Conservation (phyloP, 2,113 vertebrate genomes). For the Gymnocephalus cernua region DNA sequence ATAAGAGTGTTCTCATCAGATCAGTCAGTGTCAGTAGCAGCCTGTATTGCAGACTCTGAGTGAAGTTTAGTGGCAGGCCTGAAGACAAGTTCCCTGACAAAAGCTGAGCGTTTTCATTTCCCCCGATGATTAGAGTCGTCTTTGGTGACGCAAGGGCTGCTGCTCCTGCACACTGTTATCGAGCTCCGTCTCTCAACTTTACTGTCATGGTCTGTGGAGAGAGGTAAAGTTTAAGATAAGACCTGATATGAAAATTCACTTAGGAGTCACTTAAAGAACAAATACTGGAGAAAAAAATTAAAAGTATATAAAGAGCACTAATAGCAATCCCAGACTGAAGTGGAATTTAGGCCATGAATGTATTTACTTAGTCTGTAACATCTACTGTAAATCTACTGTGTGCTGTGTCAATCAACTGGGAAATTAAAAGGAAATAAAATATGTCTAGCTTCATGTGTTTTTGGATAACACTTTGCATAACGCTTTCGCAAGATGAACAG, state of each 20-base stretch:
- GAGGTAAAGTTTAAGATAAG: slow-evolving; percentile 33
- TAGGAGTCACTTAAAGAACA: background rate
- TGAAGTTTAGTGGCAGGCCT: slow-evolving; percentile 26
- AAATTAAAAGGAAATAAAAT: background rate
- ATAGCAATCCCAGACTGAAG: background rate
- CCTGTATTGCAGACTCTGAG: slow-evolving; percentile 9
- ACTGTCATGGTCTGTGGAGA: slow-evolving; percentile 87
- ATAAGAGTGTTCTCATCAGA: slow-evolving; percentile 12
- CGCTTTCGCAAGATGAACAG: background rate
- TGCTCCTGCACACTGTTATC: slow-evolving; percentile 79
- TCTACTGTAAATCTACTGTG: background rate
- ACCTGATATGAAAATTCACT: background rate
- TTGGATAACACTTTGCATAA: background rate
- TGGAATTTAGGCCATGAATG: background rate
- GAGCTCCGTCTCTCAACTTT: slow-evolving; percentile 85
- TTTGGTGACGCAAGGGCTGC: slow-evolving; percentile 87
- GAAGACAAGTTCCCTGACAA: slow-evolving; percentile 35
- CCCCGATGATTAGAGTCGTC: slow-evolving; percentile 88
- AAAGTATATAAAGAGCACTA: background rate
- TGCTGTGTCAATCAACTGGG: background rate
- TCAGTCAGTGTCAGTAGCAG: slow-evolving; percentile 35
- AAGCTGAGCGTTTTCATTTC: slow-evolving; percentile 79
- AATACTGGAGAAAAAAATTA: background rate
- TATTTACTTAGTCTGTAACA: background rate
- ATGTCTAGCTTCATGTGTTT: background rate